Evolutionary conservation across 2,888 invertebrate genomes (phyloP), one percentile per base, ranked within the genome.

Genomic region (Spodoptera littoralis): DNA sequence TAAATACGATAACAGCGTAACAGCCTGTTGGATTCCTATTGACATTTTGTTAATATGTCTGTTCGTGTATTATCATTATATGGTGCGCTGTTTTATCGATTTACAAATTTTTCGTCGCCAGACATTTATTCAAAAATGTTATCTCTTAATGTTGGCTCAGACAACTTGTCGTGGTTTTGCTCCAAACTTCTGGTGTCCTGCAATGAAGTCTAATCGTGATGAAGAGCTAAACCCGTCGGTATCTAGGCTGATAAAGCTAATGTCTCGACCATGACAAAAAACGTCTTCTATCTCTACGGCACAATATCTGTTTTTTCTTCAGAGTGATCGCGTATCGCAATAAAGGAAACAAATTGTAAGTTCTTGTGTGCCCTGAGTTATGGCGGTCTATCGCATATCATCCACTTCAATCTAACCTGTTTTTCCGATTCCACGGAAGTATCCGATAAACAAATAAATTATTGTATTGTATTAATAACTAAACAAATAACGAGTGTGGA

Each of bases 1-100:
- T 84, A 66, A 68, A 64, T 81, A 72, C 77, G 84, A 84, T 89
- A 90, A 88, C 90, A 86, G 87, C 81, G 76, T 70, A 73, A 69
- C 77, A 77, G 71, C 76, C 65, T 75, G 80, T 80, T 72, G 74
- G 68, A 71, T 76, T 79, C 70, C 71, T 79, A 72, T 76, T 80
- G 79, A 84, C 79, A 84, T 73, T 77, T 76, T 74, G 76, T 77
- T 73, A 70, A 70, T 79, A 72, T 50, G 60, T 56, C 62, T 76
- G 67, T 73, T 66, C 65, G 68, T 61, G 55, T 66, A 60, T 68
- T 68, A 63, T 57, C 59, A 71, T 58, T 64, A 60, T 45, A 60
- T 46, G 52, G 46, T 12, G 36, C 36, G 36, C 36, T 5, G 36
- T 36, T 36, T 36, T 36, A 36, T 36, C 36, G 36, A 8, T 2